These are phyloP conservation scores for Chauna torquata DNA, from an alignment of 2,113 vertebrate species.

Conservation along the genomic window DNA sequence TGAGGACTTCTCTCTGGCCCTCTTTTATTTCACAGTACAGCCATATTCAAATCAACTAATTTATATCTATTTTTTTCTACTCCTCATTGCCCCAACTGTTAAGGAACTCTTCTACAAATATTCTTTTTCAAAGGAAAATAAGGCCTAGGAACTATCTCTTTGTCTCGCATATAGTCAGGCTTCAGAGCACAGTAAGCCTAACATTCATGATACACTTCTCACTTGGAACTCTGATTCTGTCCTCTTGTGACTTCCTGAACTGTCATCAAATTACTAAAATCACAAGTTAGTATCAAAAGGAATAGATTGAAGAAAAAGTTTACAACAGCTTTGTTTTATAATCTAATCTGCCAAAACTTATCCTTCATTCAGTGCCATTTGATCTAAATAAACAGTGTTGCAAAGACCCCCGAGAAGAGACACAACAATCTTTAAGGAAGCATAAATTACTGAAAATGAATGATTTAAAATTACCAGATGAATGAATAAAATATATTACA, in stretches of 20 bases:
- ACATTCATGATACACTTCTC: neutral
- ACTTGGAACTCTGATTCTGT: neutral
- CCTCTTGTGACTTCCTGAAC: neutral
- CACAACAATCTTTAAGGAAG: neutral
- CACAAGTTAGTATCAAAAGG: neutral
- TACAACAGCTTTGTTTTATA: neutral
- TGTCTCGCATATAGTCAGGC: neutral
- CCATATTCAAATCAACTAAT: neutral
- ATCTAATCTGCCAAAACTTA: neutral
- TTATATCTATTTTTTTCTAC: neutral
- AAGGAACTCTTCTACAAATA: neutral
- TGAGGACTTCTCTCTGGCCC: neutral
- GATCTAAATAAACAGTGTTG: neutral
- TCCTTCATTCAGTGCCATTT: neutral
- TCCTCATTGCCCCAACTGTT: neutral
- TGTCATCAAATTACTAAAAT: neutral
- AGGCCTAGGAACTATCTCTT: neutral
- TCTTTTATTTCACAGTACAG: neutral
- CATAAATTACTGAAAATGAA: neutral
- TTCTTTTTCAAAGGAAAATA: neutral
- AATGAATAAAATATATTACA: constrained; percentile 5
- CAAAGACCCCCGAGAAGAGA: neutral
- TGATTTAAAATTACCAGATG: constrained; percentile 18
- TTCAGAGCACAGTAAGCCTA: neutral
- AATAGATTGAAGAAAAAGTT: neutral